phyloP scores from a whole-genome alignment of 2,113 vertebrate species.

The Butorides virescens region DNA sequence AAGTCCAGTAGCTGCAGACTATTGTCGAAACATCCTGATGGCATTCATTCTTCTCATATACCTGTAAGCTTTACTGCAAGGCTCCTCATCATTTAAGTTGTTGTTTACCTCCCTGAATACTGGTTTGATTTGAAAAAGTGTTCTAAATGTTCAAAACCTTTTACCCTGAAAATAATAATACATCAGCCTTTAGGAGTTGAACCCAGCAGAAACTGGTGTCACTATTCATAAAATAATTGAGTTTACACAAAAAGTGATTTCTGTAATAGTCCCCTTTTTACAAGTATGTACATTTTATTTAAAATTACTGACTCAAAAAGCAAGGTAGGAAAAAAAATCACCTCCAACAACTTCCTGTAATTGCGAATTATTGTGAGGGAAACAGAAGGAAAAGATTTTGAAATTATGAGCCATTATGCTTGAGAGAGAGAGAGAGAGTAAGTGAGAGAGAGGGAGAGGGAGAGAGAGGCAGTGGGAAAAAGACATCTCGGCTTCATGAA shows the following conservation, averaged over 20 bases:
- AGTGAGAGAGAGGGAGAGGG: conserved; percentile 73
- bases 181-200: conserved; percentile 69
- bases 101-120: conserved; percentile 66
- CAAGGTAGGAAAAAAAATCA: conserved; percentile 86
- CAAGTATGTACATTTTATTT: conserved; percentile 94
- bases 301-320: conserved; percentile 89
- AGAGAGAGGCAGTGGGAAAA: conserved; percentile 74
- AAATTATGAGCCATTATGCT: conserved; percentile 99
- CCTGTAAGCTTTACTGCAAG: conserved; percentile 13
- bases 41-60: not conserved
- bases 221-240: conserved; percentile 90
- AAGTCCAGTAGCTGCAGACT: not conserved
- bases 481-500: conserved; percentile 92
- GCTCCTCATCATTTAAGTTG: conserved; percentile 39
- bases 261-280: conserved; percentile 81
- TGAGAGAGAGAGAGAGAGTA: conserved; percentile 77
- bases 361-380: conserved; percentile 99
- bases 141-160: conserved; percentile 66
- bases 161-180: conserved; percentile 75
- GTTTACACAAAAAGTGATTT: conserved; percentile 90
- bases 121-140: conserved; percentile 69
- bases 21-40: not conserved
- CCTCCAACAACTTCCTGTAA: conserved; percentile 99
- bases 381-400: conserved; percentile 98
- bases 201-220: conserved; percentile 85